A percentile compares a stretch with the other conserved stretches of the same genome.
phyloP scores from a whole-genome alignment of 2,113 vertebrate species.

The Cisticola juncidis region DNA sequence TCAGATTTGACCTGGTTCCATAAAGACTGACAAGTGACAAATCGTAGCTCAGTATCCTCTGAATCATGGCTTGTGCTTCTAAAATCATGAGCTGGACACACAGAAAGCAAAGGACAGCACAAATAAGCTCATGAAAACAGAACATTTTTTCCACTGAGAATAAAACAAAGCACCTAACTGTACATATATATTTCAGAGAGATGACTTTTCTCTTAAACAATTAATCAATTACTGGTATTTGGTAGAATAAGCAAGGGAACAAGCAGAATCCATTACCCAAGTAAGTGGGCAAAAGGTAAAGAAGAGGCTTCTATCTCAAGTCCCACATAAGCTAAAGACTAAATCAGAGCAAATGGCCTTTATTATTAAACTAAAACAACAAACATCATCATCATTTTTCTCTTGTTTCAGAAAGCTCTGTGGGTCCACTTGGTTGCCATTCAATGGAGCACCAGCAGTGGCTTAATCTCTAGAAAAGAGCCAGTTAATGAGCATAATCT shows the following conservation, averaged over 20 bases:
- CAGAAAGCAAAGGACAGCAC: not conserved
- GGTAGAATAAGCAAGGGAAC: not conserved
- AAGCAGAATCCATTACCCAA: not conserved
- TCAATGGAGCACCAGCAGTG: not conserved
- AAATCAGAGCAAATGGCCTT: not conserved
- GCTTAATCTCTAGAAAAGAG: not conserved
- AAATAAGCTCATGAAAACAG: not conserved
- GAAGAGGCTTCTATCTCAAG: not conserved
- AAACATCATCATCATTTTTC: not conserved
- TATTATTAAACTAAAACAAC: not conserved
- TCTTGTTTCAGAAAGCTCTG: not conserved
- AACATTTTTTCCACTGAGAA: not conserved
- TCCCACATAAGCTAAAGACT: not conserved
- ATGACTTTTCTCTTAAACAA: not conserved
- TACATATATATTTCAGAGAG: not conserved
- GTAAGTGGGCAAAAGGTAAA: not conserved
- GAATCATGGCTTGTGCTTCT: conserved; percentile 45
- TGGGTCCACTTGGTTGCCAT: not conserved
- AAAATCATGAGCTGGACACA: conserved; percentile 79
- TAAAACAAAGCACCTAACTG: not conserved
- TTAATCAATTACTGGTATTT: not conserved
- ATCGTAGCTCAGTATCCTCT: conserved; percentile 75
- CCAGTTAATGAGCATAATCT: not conserved
- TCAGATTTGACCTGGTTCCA: conserved; percentile 85
- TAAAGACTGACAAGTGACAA: conserved; percentile 81